Base-by-base conservation (phyloP, 2,888 invertebrate species). In the Nemurella pictetii region DNA sequence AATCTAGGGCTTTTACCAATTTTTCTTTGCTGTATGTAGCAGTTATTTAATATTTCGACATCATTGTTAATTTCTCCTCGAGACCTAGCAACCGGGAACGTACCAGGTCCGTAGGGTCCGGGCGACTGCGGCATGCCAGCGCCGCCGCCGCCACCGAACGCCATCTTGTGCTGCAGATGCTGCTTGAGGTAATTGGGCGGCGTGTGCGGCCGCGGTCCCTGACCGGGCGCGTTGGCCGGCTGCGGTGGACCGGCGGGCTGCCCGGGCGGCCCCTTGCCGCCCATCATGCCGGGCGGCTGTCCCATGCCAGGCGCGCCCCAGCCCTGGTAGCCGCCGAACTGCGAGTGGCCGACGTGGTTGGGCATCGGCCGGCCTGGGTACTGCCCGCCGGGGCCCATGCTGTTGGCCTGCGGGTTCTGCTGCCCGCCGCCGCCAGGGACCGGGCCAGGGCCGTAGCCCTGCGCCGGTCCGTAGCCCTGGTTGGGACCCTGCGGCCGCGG, bases 161-260 rank as follows among this genome's bases (percentile, higher is more conserved):
- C 93, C 90, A 94, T 93, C 91, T 95, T 95, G 90, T 95, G 94
- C 91, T 94, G 93, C 85, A 91, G 88, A 87, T 94, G 94, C 89
- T 94, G 94, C 89, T 94, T 94, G 90, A 94, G 92, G 92, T 94
- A 94, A 90, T 93, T 93, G 87, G 93, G 89, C 85, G 92, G 92
- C 35, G 92, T 92, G 80, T 92, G 92, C 80, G 92, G 92, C 74
- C 92, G 90, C 0, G 89, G 88, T 32, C 88, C 88, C 29, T 86
- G 86, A 15, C 87, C 85, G 5, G 82, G 82, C 72, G 82, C 9
- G 78, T 86, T 87, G n/a, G 87, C 85, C 28, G 85, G 85, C 35
- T 87, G 87, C 12, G 86, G 85, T 26, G 86, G 77, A 29, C 84
- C 86, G 75, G 73, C 85, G 80, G 85, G 83, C 84, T 84, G 86